These are phyloP conservation scores for Dolichopus griseipennis DNA, from an alignment of 2,888 invertebrate species.

Conservation along the genomic window DNA sequence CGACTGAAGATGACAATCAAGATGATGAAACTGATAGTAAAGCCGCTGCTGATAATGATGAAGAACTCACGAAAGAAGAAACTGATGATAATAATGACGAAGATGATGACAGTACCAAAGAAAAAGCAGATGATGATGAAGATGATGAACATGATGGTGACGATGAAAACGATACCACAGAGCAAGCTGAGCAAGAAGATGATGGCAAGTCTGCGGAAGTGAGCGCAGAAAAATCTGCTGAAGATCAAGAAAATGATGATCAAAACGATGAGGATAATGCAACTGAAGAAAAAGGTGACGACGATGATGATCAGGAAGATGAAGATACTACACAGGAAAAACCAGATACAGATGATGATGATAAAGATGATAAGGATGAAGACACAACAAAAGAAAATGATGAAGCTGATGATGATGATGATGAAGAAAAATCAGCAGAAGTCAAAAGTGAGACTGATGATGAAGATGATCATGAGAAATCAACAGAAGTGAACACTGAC, in stretches of 20 bases:
- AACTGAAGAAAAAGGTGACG: constrained; percentile 24
- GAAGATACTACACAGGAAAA: constrained; percentile 25
- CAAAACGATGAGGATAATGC: constrained; percentile 13
- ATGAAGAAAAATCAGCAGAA: constrained; percentile 27
- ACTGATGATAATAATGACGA: constrained; percentile 18
- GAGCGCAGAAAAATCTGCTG: constrained; percentile 26
- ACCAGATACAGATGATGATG: background rate
- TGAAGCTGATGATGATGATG: constrained; percentile 22
- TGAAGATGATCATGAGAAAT: constrained; percentile 15
- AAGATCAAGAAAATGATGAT: constrained; percentile 19
- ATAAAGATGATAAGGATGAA: constrained; percentile 16
- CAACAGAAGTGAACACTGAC: constrained; percentile 6
- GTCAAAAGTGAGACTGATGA: constrained; percentile 26
- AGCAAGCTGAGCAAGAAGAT: constrained; percentile 21
- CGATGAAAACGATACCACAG: constrained; percentile 16
- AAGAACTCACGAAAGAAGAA: background rate
- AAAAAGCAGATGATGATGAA: constrained; percentile 18
- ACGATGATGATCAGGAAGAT: constrained; percentile 27
- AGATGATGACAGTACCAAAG: constrained; percentile 25
- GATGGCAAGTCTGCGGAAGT: constrained; percentile 21
- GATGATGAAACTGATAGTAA: constrained; percentile 15
- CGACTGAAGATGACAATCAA: constrained; percentile 20
- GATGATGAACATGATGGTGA: constrained; percentile 16
- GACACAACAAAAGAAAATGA: constrained; percentile 19
- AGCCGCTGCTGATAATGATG: constrained; percentile 18